Conservation (phyloP, 2,888 invertebrate species). For the Tortricodes alternella region DNA sequence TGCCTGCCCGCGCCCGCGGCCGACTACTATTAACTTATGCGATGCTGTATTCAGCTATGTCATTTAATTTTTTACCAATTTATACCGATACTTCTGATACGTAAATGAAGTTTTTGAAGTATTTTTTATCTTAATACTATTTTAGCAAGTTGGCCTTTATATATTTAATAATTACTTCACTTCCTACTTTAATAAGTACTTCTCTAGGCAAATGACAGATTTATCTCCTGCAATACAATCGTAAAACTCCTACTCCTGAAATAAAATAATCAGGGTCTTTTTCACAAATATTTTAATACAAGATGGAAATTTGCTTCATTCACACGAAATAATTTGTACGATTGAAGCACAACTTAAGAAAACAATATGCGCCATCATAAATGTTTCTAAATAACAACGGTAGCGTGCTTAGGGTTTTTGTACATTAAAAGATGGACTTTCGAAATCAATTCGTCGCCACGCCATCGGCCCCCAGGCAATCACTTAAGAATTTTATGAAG, state of each 20-base stretch:
- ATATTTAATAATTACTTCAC: too few relatives aligned
- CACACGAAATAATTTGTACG: too few relatives aligned
- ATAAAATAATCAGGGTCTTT: too few relatives aligned
- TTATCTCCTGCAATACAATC: too few relatives aligned
- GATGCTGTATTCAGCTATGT: conserved; percentile 67
- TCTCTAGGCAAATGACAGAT: too few relatives aligned
- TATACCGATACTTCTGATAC: conserved; percentile 29
- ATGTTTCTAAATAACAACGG: neutral
- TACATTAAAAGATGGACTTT: conserved; percentile 73
- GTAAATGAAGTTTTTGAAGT: neutral
- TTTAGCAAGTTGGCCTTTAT: too few relatives aligned
- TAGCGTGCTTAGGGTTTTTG: conserved; percentile 42
- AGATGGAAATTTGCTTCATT: too few relatives aligned
- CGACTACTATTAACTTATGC: conserved; percentile 63
- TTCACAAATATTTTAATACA: too few relatives aligned
- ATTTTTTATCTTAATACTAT: too few relatives aligned
- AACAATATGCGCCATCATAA: neutral
- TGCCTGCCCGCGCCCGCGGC: conserved; percentile 69
- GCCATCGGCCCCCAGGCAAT: conserved; percentile 72
- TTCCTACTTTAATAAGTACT: too few relatives aligned
- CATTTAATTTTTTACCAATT: conserved; percentile 55
- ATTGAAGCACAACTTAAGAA: too few relatives aligned
- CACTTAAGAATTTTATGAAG: conserved; percentile 81
- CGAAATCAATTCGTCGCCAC: conserved; percentile 75
- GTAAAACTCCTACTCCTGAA: too few relatives aligned